phyloP scores from a whole-genome alignment of 2,888 invertebrate genomes.

The Eupithecia pulchellata region DNA sequence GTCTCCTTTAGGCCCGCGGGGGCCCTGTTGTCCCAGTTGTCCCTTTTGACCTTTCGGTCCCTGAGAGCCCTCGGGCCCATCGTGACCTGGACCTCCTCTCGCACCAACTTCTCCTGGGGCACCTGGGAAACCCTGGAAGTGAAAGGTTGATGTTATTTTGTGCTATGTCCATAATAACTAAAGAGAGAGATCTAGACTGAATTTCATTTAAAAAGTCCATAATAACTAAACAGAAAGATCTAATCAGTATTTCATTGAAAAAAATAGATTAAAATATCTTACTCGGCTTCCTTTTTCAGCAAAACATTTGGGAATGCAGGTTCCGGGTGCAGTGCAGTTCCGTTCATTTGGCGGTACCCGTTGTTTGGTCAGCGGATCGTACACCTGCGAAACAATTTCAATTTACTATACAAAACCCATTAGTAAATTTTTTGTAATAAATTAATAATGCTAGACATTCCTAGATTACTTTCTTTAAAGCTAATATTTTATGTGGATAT shows the following conservation, averaged over 20 bases:
- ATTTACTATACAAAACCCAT: no score
- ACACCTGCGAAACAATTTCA: conserved; percentile 44
- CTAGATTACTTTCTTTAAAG: no score
- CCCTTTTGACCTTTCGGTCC: conserved; percentile 96
- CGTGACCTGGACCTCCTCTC: conserved; percentile 91
- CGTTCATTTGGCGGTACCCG: conserved; percentile 72
- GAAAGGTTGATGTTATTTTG: no score
- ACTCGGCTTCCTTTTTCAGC: conserved; percentile 94
- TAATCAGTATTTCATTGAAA: no score
- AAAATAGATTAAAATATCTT: conserved; percentile 55
- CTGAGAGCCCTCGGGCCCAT: conserved; percentile 93
- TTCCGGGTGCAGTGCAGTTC: conserved; percentile 88
- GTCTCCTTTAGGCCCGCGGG: conserved; percentile 93
- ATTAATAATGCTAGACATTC: no score
- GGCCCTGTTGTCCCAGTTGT: conserved; percentile 92
- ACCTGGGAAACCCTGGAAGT: conserved; percentile 89
- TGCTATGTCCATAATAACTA: no score
- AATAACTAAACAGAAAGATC: no score
- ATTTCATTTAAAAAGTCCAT: no score
- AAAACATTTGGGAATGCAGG: conserved; percentile 94
- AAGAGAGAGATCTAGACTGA: no score
- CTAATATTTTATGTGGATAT: no score
- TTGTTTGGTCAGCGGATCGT: conserved; percentile 73
- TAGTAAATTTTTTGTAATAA: no score
- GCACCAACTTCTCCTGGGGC: conserved; percentile 89